Evolutionary conservation across 2,113 vertebrate species (phyloP), one percentile per base, ranked within the genome.

Genomic region (Eptesicus fuscus): DNA sequence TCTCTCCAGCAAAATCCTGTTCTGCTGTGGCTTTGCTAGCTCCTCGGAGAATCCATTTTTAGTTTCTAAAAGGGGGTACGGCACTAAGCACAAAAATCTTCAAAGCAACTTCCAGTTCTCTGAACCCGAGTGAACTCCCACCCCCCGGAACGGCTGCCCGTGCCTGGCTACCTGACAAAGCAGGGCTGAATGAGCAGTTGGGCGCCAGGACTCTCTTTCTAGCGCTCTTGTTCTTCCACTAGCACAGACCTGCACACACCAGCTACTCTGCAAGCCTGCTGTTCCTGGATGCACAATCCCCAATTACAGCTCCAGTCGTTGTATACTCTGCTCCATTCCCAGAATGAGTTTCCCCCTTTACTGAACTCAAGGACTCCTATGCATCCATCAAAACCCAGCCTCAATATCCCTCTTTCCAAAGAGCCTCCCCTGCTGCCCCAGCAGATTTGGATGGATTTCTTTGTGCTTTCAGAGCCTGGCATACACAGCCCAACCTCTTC

Each of bases 21-120:
- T 95, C 93, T 93, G 59, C 82, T 70, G 88, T 76, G 91, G 32
- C 32, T 88, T 63, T 56, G 71, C 32, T 88, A 30, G 5, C n/a
- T 78, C 59, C 18, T 74, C 69, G 59, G 80, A 94, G 95, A 53
- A 92, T 94, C 59, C 20, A 92, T 61, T 90, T 90, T 69, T 80
- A 84, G 53, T 44, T 82, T 53, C 70, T 70, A 53, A 89, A 92
- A 89, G 25, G 84, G 74, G 88, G 35, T 71, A n/a, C 20, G 20
- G 30, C 7, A 42, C 9, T 9, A 23, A 53, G 37, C n/a, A 40
- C 42, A 47, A 42, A 73, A 35, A 20, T 63, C n/a, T n/a, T 73
- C 56, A 13, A 74, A 74, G 63, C 42, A 20, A 8, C 32, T 70
- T 5, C 30, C 47, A 20, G 61, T 7, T 35, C 51, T 83, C 61